phyloP scores from a whole-genome alignment of 2,888 invertebrate genomes.

The Amblyteles armatorius region DNA sequence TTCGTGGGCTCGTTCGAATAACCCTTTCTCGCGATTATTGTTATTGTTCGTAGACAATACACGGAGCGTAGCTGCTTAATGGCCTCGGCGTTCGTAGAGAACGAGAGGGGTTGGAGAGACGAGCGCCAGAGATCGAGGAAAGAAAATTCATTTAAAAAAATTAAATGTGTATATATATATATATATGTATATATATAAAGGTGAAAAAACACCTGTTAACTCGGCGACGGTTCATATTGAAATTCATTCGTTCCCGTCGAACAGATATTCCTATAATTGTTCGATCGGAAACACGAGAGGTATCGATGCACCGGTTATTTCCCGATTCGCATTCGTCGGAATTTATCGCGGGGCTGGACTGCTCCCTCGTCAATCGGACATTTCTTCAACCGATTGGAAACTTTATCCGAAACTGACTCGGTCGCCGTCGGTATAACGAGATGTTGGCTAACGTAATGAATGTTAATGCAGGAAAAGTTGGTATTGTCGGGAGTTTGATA shows the following conservation, averaged over 20 bases:
- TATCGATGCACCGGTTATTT: slow-evolving; percentile 50
- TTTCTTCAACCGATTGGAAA: slow-evolving; percentile 28
- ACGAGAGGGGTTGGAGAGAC: not conserved
- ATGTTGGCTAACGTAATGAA: slow-evolving; percentile 24
- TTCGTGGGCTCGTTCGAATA: slow-evolving; percentile 22
- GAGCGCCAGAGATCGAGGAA: not conserved
- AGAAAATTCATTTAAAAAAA: not conserved
- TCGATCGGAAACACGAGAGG: slow-evolving; percentile 60
- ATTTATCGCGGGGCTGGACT: slow-evolving; percentile 17
- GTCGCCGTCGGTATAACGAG: slow-evolving; percentile 37
- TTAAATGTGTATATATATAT: slow-evolving; percentile 10
- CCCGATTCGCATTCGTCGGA: slow-evolving; percentile 60
- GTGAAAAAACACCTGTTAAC: slow-evolving; percentile 57
- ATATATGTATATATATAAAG: not conserved
- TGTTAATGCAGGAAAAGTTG: slow-evolving; percentile 1
- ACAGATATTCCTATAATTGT: slow-evolving; percentile 48
- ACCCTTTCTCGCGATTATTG: slow-evolving; percentile 45
- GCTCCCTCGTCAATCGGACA: not conserved
- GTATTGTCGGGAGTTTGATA: not conserved
- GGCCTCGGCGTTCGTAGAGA: slow-evolving; percentile 53
- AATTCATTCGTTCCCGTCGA: not conserved
- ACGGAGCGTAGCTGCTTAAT: slow-evolving; percentile 37
- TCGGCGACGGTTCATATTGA: slow-evolving; percentile 54
- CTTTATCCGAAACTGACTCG: slow-evolving; percentile 2
- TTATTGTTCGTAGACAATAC: slow-evolving; percentile 28